Evolutionary conservation across 2,113 vertebrate species (phyloP), one percentile per base, ranked within the genome.

Genomic region (Anhinga rufa): DNA sequence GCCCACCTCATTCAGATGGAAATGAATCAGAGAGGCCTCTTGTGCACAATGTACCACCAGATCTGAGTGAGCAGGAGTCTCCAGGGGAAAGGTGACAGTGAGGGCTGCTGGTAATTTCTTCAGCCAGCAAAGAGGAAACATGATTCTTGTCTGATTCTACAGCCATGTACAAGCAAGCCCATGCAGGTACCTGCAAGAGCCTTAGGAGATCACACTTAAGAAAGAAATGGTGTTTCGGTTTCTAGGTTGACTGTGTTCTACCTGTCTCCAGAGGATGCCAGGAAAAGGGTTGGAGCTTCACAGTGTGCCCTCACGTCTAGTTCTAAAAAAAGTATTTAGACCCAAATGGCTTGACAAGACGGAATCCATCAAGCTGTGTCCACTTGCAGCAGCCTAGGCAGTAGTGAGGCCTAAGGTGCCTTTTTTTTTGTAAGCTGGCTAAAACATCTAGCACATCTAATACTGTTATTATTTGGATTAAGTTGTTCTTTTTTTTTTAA

Each of bases 1-100:
- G 3, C 9, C 28, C 40, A 31, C 24, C 26, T 68, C n/a, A 34
- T 21, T 34, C 0, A 0, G 19, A 65, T 1, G 1, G 32, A 74
- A 61, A 61, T 48, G 32, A 80, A 24, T 52, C 18, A 64, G 42
- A 78, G 11, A 15, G 17, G 18, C 17, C 21, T 86, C 21, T 4
- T 4, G 24, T 26, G 14, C 2, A 2, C 8, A 48, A 11, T 2
- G 0, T 44, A 61, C 29, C 51, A 51, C 36, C 8, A 44, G 71
- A 58, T 26, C 34, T 62, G 28, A 74, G 52, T 17, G 25, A 57
- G 51, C n/a, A 75, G 18, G 24, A 57, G 25, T 64, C 25, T 58
- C 51, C 29, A 44, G 20, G 19, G 22, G 7, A 77, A 74, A 90
- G 46, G 10, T 24, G 34, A 14, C 1, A 2, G 9, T 36, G 32